phyloP scores from a whole-genome alignment of 2,888 invertebrate species.

The Oeneis ivallda region DNA sequence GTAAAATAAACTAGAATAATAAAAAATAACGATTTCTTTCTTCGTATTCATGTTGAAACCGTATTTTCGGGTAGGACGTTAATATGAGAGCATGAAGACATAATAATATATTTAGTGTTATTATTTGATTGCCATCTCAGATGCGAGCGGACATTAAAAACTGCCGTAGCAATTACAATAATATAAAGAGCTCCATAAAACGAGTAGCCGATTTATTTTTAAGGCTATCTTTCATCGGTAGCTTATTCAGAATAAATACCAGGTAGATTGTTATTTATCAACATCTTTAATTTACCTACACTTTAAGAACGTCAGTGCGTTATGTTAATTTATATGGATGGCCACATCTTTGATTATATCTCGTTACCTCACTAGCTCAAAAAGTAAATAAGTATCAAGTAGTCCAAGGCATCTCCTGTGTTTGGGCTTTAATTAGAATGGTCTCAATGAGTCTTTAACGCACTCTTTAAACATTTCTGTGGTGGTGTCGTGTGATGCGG shows the following conservation, averaged over 20 bases:
- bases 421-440: no score
- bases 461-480: no score
- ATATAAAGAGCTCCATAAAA: constrained; percentile 37
- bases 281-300: constrained; percentile 20
- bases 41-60: background rate
- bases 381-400: no score
- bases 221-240: constrained; percentile 40
- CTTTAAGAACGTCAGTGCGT: background rate
- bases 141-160: constrained; percentile 30
- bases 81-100: constrained; percentile 38
- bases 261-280: constrained; percentile 25
- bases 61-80: constrained; percentile 22
- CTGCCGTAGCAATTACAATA: constrained; percentile 39
- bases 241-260: constrained; percentile 39
- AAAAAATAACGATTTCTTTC: no score
- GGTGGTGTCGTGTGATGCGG: no score
- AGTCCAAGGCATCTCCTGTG: no score
- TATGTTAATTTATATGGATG: background rate
- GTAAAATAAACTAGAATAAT: no score
- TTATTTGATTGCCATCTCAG: constrained; percentile 38
- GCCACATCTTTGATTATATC: no score
- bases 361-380: no score
- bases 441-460: no score
- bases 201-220: constrained; percentile 35
- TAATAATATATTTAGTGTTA: constrained; percentile 40